Conservation (phyloP, 2,797 vertebrate species). For the Muscicapa striata region DNA sequence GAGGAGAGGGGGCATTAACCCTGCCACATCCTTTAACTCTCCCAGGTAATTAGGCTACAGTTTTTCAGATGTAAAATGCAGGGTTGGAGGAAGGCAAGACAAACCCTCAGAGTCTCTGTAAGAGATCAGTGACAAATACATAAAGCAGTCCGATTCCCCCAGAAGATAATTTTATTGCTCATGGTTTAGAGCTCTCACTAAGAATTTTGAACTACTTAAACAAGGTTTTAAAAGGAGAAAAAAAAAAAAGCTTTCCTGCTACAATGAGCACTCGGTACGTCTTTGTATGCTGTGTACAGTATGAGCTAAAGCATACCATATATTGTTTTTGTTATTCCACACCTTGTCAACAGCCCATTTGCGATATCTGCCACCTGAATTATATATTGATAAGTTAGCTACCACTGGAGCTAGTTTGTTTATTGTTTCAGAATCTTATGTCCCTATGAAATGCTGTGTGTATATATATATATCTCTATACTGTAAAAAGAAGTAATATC, state of each 20-base stretch:
- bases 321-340: conserved; percentile 62
- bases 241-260: conserved; percentile 29
- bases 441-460: conserved; percentile 79
- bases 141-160: not conserved
- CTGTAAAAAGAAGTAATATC: conserved; percentile 78
- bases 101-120: not conserved
- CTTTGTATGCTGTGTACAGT: conserved; percentile 68
- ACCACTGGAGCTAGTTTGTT: conserved; percentile 64
- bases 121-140: not conserved
- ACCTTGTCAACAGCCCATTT: conserved; percentile 55
- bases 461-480: conserved; percentile 78
- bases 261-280: conserved; percentile 37
- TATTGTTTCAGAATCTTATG: conserved; percentile 74
- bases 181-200: conserved; percentile 45
- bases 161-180: conserved; percentile 21
- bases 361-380: conserved; percentile 60
- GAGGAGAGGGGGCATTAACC: not conserved
- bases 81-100: not conserved
- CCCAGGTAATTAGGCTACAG: not conserved
- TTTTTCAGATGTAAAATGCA: not conserved
- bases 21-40: not conserved
- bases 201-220: conserved; percentile 53
- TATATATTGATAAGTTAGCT: conserved; percentile 68
- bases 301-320: conserved; percentile 66
- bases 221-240: not conserved